Evolutionary conservation across 2,797 vertebrate genomes (phyloP).

Genomic region (Numenius phaeopus): DNA sequence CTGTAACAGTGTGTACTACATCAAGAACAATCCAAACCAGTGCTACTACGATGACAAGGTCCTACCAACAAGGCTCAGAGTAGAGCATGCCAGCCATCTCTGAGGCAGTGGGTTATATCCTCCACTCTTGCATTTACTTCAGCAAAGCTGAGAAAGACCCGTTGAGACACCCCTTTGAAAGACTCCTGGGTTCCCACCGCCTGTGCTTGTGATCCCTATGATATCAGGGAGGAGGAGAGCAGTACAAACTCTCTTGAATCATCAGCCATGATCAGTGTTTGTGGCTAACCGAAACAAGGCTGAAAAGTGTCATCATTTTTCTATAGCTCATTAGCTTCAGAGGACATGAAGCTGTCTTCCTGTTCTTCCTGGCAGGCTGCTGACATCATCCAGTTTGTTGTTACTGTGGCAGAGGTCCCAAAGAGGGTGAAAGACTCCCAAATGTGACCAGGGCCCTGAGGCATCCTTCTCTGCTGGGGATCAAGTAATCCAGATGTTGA

Average conservation of each 20-base stretch:
- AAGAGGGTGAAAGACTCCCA: background rate
- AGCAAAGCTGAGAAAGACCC: background rate
- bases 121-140: background rate
- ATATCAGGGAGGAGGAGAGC: background rate
- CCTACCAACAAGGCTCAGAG: background rate
- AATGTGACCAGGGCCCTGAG: background rate
- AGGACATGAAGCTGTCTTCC: background rate
- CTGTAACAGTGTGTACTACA: background rate
- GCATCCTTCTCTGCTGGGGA: background rate
- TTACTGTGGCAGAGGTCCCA: background rate
- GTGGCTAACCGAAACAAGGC: background rate
- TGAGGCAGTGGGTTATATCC: background rate
- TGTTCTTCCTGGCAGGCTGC: background rate
- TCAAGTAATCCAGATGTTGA: background rate
- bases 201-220: background rate
- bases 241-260: background rate
- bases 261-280: background rate
- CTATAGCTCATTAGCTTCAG: background rate
- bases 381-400: background rate
- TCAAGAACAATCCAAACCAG: background rate
- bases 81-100: background rate
- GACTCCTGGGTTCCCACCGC: background rate
- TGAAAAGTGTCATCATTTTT: fast-evolving
- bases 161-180: background rate
- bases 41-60: background rate